Base-by-base conservation (phyloP, 2,888 invertebrate genomes). In the Epiperipatus broadwayi region DNA sequence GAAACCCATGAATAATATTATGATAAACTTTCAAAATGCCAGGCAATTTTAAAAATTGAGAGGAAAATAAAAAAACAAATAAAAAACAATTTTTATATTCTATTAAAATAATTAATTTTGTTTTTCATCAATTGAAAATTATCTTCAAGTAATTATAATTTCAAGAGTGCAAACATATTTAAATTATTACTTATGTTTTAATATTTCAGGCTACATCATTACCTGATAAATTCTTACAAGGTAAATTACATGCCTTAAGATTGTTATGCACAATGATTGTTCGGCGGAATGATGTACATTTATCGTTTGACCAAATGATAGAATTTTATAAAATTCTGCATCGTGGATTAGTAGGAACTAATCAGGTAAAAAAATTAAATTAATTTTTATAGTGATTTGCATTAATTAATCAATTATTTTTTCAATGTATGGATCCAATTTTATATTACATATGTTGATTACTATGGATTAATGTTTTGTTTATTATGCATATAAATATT, bases 291-390 rank as follows among this genome's bases (percentile, higher is more conserved):
- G 79, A 81, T 53, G 72, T 78, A 34, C 67, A 69, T 14, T 60
- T 75, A 50, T 63, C 74, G 52, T 59, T 69, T 46, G 75, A 75
- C 33, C 77, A 81, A 54, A 61, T 89, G 44, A 71, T 81, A 2
- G 70, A 87, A 41, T 87, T 89, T 63, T 89, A 87, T 59, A 68
- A 78, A 43, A 75, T 80, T 2, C 60, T 91, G 39, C 91, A 91
- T 60, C 59, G 61, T 36, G 71, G 70, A 10, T 64, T 73, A 3
- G 60, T 64, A 36, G 66, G 67, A 42, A 63, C 62, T 37, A 70
- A 72, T 68, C 73, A 63, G 73, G 78, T 60, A 43, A 38, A 43
- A 25, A 27, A 5, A 21, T 21, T 12, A 21, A 5, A 28, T 20
- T 2, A 16, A 19, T 29, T 36, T 36, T 16, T 72, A 54, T 51